Evolutionary conservation across 2,113 vertebrate genomes (phyloP).

Genomic region (Condylura cristata): DNA sequence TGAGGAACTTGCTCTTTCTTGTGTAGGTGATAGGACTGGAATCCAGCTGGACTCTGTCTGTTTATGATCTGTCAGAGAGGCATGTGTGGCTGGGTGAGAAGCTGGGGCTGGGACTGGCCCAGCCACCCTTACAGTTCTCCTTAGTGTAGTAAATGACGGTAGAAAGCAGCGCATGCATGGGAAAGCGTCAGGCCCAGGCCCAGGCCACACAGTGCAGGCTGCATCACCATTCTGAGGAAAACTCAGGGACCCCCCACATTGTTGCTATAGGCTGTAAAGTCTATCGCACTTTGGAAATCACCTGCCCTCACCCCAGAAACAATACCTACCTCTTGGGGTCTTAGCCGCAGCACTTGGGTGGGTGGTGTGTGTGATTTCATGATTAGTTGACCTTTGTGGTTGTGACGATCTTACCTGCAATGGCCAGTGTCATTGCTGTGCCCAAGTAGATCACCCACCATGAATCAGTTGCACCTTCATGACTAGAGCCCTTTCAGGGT

Average conservation of each 20-base stretch:
- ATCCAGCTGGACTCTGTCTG: background rate
- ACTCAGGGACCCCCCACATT: background rate
- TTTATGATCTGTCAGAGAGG: background rate
- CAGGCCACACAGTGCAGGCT: background rate
- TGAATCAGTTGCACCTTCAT: rapidly evolving
- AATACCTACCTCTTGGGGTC: background rate
- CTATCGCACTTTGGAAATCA: background rate
- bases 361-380: background rate
- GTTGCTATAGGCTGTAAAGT: background rate
- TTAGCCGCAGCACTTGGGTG: rapidly evolving
- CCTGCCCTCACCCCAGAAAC: background rate
- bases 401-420: rapidly evolving
- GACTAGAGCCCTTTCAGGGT: background rate
- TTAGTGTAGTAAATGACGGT: background rate
- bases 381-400: background rate
- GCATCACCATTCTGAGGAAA: background rate
- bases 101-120: background rate
- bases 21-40: background rate
- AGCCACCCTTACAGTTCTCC: background rate
- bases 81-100: rapidly evolving
- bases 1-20: background rate
- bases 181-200: background rate
- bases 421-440: background rate
- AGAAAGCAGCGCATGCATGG: rapidly evolving
- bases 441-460: rapidly evolving